Evolutionary conservation across 2,888 invertebrate species (phyloP).

Genomic region (Pharmacophagus antenor): DNA sequence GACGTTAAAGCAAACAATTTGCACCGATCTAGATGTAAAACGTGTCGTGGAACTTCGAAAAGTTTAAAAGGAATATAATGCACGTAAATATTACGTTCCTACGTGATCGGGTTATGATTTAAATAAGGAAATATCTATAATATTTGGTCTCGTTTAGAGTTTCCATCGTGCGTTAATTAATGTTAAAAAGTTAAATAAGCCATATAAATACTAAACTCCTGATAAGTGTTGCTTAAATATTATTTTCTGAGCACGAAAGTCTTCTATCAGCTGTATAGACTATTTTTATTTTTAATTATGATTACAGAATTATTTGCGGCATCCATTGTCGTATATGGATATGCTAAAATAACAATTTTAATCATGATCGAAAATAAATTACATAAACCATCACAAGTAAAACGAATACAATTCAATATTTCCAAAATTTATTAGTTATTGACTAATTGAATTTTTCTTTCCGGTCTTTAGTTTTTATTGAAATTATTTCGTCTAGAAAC

Average conservation of each 20-base stretch:
- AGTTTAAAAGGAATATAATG: no score
- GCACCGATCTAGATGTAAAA: not conserved
- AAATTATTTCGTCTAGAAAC: not conserved
- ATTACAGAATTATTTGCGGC: not conserved
- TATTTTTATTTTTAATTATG: no score
- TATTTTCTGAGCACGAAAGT: no score
- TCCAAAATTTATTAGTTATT: not conserved
- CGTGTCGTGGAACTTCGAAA: not conserved
- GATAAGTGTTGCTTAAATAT: no score
- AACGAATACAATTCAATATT: not conserved
- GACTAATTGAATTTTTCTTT: not conserved
- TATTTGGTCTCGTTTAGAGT: no score
- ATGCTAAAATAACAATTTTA: not conserved
- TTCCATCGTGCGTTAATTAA: no score
- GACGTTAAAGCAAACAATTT: constrained; percentile 9
- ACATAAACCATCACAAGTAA: not conserved
- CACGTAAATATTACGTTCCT: no score
- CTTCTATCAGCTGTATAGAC: no score
- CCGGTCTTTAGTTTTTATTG: not conserved
- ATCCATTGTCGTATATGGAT: not conserved
- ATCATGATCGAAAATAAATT: not conserved
- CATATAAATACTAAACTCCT: no score
- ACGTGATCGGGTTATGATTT: no score
- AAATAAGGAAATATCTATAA: no score
- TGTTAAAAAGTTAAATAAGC: no score